Percentiles rank a stretch among this genome's conserved stretches.
Evolutionary conservation across 2,797 vertebrate genomes (phyloP).

Genomic region (Heteromormyrus szaboi): DNA sequence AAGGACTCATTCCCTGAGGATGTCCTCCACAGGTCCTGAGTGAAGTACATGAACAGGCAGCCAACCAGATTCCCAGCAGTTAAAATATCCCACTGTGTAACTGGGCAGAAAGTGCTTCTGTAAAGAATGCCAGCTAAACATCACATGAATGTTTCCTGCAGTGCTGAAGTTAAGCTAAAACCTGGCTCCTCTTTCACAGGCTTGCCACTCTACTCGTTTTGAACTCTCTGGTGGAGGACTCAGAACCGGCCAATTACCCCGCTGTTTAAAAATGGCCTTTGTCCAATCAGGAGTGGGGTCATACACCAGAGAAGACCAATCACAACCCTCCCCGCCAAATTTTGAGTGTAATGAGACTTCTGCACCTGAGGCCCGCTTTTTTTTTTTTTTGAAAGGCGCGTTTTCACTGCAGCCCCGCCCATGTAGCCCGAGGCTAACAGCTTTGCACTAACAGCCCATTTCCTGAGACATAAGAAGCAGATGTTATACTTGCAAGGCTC

Average conservation of each 20-base stretch:
- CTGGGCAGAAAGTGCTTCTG: not conserved
- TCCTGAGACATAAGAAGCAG: not conserved
- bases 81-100: not conserved
- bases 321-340: conserved; percentile 7
- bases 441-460: not conserved
- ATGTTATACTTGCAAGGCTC: not conserved
- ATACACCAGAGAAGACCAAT: conserved; percentile 7
- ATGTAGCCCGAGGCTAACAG: not conserved
- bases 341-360: not conserved
- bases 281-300: not conserved
- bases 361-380: conserved; percentile 8
- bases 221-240: not conserved
- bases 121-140: not conserved
- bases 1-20: not conserved
- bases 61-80: not conserved
- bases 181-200: not conserved
- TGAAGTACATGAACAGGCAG: not conserved
- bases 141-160: not conserved
- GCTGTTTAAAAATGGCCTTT: not conserved
- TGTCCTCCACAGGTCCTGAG: not conserved
- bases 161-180: not conserved
- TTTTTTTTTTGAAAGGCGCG: not conserved
- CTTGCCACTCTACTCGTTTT: not conserved
- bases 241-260: not conserved
- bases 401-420: not conserved